These are phyloP conservation scores for Sinocyclocheilus maitianheensis DNA, from an alignment of 2,113 vertebrate species.

Conservation along the genomic window DNA sequence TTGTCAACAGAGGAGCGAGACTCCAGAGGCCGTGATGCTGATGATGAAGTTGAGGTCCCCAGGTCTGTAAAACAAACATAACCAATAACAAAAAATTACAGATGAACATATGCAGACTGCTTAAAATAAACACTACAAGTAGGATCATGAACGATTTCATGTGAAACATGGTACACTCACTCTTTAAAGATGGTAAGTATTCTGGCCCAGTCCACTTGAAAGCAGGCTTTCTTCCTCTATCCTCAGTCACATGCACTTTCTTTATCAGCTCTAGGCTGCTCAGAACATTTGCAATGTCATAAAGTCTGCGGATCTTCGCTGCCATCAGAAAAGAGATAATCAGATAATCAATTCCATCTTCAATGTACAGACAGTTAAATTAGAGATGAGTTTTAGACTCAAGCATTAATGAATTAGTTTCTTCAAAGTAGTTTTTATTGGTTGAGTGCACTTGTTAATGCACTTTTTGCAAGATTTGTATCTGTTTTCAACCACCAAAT, in stretches of 20 bases:
- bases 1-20: conserved; percentile 77
- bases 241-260: conserved; percentile 92
- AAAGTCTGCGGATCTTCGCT: conserved; percentile 95
- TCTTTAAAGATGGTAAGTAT: conserved; percentile 73
- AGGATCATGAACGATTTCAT: neutral
- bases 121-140: neutral
- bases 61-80: conserved; percentile 48
- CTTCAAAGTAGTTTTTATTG: neutral
- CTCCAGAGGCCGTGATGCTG: conserved; percentile 62
- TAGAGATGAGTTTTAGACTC: neutral
- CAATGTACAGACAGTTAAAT: neutral
- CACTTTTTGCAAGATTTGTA: neutral
- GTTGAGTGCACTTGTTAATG: neutral
- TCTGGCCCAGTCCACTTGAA: conserved; percentile 93
- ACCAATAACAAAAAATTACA: neutral
- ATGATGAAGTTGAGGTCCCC: conserved; percentile 50
- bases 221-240: conserved; percentile 92
- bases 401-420: neutral
- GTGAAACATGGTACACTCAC: conserved; percentile 62
- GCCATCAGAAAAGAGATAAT: conserved; percentile 7
- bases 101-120: neutral
- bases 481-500: neutral
- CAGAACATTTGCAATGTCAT: conserved; percentile 96
- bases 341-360: neutral
- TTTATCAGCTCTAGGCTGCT: conserved; percentile 93